These are phyloP conservation scores for Rhizoglyphus robini DNA, from an alignment of 1,140 invertebrate genomes.

Conservation along the genomic window DNA sequence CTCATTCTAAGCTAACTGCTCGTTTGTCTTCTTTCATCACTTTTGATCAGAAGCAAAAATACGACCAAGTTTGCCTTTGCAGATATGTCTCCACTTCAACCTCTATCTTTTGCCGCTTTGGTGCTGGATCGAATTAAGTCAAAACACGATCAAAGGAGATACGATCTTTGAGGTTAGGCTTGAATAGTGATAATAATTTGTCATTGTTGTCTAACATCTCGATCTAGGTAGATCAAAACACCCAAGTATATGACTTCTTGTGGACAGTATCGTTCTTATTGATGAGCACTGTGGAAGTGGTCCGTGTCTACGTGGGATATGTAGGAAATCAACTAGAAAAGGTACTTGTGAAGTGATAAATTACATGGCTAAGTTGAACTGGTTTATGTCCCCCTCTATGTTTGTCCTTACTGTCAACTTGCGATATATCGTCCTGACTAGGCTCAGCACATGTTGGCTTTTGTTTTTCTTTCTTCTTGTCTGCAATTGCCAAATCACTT, in stretches of 20 bases:
- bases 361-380: too few relatives aligned
- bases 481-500: constrained; percentile 14
- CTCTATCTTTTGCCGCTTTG: not conserved
- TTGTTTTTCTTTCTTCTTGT: not conserved
- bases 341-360: too few relatives aligned
- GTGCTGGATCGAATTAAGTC: not conserved
- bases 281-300: not conserved
- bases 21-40: too few relatives aligned
- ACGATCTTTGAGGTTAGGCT: not conserved
- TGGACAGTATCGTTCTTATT: not conserved
- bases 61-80: not conserved
- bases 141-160: not conserved
- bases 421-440: not conserved
- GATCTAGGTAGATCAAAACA: not conserved
- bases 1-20: too few relatives aligned
- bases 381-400: too few relatives aligned
- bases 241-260: not conserved
- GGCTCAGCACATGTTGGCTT: constrained; percentile 4
- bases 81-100: not conserved
- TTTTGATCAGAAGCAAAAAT: not conserved
- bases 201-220: too few relatives aligned
- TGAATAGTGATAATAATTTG: too few relatives aligned
- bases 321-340: constrained; percentile 5
- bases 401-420: too few relatives aligned
- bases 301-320: constrained; percentile 5